A percentile compares a stretch with the other conserved stretches of the same genome.
Evolutionary conservation across 2,888 invertebrate species (phyloP).

Genomic region (Leistus spinibarbis): DNA sequence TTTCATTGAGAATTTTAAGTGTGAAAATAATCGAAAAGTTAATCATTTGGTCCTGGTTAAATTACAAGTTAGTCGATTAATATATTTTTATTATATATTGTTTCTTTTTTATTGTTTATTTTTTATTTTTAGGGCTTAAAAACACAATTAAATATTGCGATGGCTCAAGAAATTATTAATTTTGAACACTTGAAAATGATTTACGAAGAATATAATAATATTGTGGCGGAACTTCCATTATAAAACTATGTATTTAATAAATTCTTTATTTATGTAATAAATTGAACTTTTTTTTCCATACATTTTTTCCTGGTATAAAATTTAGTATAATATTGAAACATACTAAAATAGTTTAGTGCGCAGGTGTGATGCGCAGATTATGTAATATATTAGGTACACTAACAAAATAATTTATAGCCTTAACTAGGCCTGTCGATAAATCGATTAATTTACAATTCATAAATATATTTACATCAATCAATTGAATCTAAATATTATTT

Average conservation of each 20-base stretch:
- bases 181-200: conserved; percentile 36
- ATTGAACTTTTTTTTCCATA: not conserved
- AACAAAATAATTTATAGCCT: too few species aligned
- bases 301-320: too few species aligned
- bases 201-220: conserved; percentile 41
- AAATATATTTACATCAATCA: too few species aligned
- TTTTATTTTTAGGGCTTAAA: conserved; percentile 40
- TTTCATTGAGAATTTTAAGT: conserved; percentile 40
- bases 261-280: conserved; percentile 9
- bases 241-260: conserved; percentile 14
- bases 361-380: too few species aligned
- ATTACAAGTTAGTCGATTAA: conserved; percentile 8
- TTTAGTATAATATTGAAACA: too few species aligned
- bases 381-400: too few species aligned
- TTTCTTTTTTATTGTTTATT: too few species aligned
- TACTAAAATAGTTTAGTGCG: too few species aligned
- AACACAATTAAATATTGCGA: conserved; percentile 35
- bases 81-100: too few species aligned
- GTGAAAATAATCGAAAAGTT: not conserved
- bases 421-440: too few species aligned
- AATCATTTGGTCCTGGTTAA: conserved; percentile 8
- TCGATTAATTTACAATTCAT: too few species aligned
- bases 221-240: conserved; percentile 37
- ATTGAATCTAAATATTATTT: too few species aligned
- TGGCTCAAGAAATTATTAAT: conserved; percentile 14